phyloP scores from a whole-genome alignment of 2,888 invertebrate species.

The Blera fallax region DNA sequence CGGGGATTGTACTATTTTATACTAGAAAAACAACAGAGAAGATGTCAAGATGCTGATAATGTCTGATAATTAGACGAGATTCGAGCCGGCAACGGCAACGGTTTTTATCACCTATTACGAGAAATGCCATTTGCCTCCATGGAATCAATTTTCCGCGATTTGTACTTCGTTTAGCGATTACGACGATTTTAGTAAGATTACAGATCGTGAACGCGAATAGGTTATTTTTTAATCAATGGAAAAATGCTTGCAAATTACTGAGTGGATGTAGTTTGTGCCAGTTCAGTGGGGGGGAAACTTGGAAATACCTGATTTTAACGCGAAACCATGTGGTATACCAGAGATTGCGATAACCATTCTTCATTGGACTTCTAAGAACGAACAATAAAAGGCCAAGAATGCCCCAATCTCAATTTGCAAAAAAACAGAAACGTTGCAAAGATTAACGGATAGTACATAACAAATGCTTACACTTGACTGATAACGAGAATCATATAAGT shows the following conservation, averaged over 20 bases:
- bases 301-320: background rate
- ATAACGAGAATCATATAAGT: too few relatives aligned
- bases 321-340: background rate
- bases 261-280: background rate
- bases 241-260: background rate
- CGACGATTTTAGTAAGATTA: background rate
- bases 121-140: background rate
- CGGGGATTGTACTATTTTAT: background rate
- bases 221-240: background rate
- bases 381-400: too few relatives aligned
- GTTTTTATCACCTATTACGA: background rate
- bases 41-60: slow-evolving; percentile 14
- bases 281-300: background rate
- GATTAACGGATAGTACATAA: too few relatives aligned
- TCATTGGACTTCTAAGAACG: too few relatives aligned
- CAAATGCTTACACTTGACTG: too few relatives aligned
- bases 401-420: too few relatives aligned
- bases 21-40: background rate
- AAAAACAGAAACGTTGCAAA: too few relatives aligned
- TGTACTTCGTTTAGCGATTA: background rate
- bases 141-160: background rate
- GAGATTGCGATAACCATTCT: background rate
- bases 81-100: background rate
- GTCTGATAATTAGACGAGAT: background rate
- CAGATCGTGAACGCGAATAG: background rate